phyloP scores from a whole-genome alignment of 2,113 vertebrate genomes.

The Hymenochirus boettgeri region DNA sequence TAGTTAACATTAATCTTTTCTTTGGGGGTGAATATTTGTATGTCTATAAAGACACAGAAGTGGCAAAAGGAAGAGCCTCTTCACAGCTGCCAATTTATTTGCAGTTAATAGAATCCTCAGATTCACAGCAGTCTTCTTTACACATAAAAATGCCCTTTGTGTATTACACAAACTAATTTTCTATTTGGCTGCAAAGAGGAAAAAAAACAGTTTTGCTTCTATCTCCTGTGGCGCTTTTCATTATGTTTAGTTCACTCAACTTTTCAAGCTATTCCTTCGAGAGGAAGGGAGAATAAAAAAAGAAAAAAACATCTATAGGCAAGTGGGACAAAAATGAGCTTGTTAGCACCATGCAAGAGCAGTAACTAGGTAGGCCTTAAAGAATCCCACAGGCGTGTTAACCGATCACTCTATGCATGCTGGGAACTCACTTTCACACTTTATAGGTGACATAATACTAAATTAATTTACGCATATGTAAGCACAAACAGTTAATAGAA shows the following conservation, averaged over 20 bases:
- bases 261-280: slow-evolving; percentile 76
- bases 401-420: slow-evolving; percentile 83
- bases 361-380: slow-evolving; percentile 77
- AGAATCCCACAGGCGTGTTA: slow-evolving; percentile 83
- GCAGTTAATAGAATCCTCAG: slow-evolving; percentile 82
- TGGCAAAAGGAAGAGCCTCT: slow-evolving; percentile 70
- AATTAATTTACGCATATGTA: slow-evolving; percentile 1
- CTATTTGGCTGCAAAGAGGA: slow-evolving; percentile 86
- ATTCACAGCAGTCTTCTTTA: slow-evolving; percentile 82
- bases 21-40: slow-evolving; percentile 28
- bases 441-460: slow-evolving; percentile 50
- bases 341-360: slow-evolving; percentile 94
- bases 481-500: slow-evolving; percentile 9
- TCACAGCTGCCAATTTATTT: slow-evolving; percentile 80
- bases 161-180: slow-evolving; percentile 97
- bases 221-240: slow-evolving; percentile 86
- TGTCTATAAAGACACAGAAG: slow-evolving; percentile 61
- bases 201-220: slow-evolving; percentile 84
- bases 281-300: slow-evolving; percentile 66
- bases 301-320: slow-evolving; percentile 80
- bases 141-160: slow-evolving; percentile 92
- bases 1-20: slow-evolving; percentile 1
- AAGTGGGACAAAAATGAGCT: slow-evolving; percentile 86
- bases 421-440: slow-evolving; percentile 79
- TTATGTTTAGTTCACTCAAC: slow-evolving; percentile 88